These are phyloP conservation scores for Crematogaster levior DNA, from an alignment of 2,888 invertebrate genomes.

Conservation along the genomic window DNA sequence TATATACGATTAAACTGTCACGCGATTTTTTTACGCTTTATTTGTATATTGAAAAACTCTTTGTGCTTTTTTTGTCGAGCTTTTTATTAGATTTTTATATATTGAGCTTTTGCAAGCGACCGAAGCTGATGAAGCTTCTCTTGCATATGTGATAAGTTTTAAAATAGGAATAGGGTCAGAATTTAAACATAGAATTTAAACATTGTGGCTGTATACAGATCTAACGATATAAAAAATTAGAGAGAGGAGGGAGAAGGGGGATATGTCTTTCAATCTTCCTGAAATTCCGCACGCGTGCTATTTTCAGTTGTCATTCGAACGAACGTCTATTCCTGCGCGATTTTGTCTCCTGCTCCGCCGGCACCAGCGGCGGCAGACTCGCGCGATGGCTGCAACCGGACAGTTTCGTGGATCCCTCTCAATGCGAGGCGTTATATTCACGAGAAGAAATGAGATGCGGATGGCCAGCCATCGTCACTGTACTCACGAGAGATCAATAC, in stretches of 20 bases:
- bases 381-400: constrained; percentile 98
- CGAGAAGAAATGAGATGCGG: constrained; percentile 91
- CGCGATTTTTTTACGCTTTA: neutral
- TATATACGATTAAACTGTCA: neutral
- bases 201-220: neutral
- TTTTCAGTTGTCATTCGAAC: constrained; percentile 92
- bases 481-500: constrained; percentile 96
- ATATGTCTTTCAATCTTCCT: neutral
- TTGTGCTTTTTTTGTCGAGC: neutral
- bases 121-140: neutral
- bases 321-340: constrained; percentile 97
- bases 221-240: neutral
- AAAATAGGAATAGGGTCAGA: constrained; percentile 2
- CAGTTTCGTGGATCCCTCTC: constrained; percentile 94
- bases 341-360: constrained; percentile 94
- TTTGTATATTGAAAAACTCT: neutral
- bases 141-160: neutral
- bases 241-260: too few relatives aligned
- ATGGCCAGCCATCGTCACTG: constrained; percentile 93
- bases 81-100: constrained; percentile 15
- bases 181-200: neutral
- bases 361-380: constrained; percentile 95
- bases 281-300: constrained; percentile 74
- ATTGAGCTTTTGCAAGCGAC: neutral
- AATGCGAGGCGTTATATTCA: constrained; percentile 94